These are phyloP conservation scores for Crotophaga sulcirostris DNA, from an alignment of 2,113 vertebrate genomes.

Conservation along the genomic window DNA sequence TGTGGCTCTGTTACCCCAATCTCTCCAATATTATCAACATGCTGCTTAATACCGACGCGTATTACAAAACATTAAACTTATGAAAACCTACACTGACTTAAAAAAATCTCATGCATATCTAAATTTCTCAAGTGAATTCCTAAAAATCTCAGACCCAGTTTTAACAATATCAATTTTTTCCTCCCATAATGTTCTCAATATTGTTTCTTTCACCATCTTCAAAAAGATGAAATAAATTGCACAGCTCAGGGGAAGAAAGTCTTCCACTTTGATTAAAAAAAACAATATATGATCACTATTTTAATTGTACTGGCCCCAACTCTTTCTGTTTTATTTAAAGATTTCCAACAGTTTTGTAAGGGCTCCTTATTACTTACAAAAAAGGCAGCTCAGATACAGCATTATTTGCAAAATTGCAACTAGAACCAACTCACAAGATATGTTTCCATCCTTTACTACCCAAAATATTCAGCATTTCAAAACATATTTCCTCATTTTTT, in stretches of 20 bases:
- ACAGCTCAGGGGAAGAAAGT: neutral
- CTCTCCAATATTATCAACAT: neutral
- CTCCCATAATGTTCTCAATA: neutral
- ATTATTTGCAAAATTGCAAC: neutral
- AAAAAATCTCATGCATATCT: neutral
- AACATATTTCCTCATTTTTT: neutral
- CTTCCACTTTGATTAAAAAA: neutral
- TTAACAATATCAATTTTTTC: neutral
- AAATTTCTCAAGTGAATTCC: neutral
- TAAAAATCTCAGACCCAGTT: neutral
- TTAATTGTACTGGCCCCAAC: rapidly evolving
- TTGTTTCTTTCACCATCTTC: neutral
- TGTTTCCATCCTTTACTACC: neutral
- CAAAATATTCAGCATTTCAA: neutral
- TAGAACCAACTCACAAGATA: neutral
- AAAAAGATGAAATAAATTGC: neutral
- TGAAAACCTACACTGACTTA: neutral
- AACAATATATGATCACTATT: neutral
- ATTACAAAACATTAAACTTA: neutral
- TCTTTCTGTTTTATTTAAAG: neutral
- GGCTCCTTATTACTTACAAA: neutral
- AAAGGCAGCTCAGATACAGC: neutral
- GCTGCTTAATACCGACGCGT: neutral
- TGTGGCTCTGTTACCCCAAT: neutral
- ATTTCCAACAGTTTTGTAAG: neutral